These are phyloP conservation scores for Blennius ocellaris DNA, from an alignment of 2,113 vertebrate species.

Conservation along the genomic window DNA sequence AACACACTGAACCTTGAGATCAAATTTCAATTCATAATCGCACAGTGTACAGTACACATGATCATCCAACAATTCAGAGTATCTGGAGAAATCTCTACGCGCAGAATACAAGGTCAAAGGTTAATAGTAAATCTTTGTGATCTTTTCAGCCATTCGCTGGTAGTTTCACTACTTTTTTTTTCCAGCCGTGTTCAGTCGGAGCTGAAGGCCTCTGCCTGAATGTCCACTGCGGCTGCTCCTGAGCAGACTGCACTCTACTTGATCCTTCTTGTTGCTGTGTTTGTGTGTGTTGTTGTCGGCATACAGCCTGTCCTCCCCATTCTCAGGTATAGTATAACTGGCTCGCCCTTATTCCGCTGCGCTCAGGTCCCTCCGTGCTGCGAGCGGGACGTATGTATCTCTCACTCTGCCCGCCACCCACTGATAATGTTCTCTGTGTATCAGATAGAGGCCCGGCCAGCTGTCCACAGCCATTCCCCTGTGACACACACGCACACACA, in stretches of 20 bases:
- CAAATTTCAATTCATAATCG: too few species aligned
- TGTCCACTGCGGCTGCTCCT: conserved; percentile 14
- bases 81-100: too few species aligned
- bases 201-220: conserved; percentile 6
- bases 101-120: too few species aligned
- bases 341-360: conserved; percentile 59
- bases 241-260: conserved; percentile 42
- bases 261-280: conserved; percentile 76
- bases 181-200: too few species aligned
- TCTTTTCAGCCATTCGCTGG: too few species aligned
- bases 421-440: conserved; percentile 76
- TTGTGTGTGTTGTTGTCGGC: conserved; percentile 70
- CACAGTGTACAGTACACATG: too few species aligned
- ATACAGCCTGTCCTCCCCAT: conserved; percentile 52
- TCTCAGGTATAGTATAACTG: conserved; percentile 74
- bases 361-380: conserved; percentile 65
- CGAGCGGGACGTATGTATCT: conserved; percentile 46
- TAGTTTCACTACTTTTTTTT: too few species aligned
- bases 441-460: conserved; percentile 77
- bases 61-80: too few species aligned
- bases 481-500: conserved; percentile 52
- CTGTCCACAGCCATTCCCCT: conserved; percentile 78
- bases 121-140: too few species aligned
- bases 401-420: conserved; percentile 55
- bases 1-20: too few species aligned